Evolutionary conservation across 1,140 invertebrate genomes (phyloP), one percentile per base, ranked within the genome.

Genomic region (Drosophila bifasciata): DNA sequence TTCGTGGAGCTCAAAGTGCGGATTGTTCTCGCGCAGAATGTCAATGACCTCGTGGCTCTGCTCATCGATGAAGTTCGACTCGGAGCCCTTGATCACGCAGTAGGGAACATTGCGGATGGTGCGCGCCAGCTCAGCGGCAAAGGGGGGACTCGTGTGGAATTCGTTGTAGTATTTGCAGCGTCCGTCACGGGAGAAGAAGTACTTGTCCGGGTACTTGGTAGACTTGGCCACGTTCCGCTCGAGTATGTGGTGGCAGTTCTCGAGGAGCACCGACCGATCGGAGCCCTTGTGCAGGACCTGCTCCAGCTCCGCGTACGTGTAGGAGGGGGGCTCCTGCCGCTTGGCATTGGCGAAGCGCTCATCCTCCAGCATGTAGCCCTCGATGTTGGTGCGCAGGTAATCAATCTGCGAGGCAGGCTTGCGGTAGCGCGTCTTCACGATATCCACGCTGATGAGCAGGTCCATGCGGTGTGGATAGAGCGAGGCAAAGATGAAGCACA

Each of bases 401-500:
- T 91, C 77, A 39, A 91, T 90, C 41, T 85, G 79, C 3, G 79
- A 68, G 0, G 49, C 49, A 0, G 86, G 79, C 39, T 75, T 68
- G 6, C 21, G 68, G 51, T 61, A 93, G 86, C 94, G 92, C 11
- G 92, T 93, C 68, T 94, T 93, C 43, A 95, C 89, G 56, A 92
- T 92, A 79, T 96, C 95, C 13, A 96, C 89, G 25, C 93, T 93
- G 50, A 95, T 93, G 23, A 94, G 91, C 76, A 94, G 93, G 60
- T 95, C 93, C 1, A 94, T 91, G 21, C 93, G 92, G 9, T 94
- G 84, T 0, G 95, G 94, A 76, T 93, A 95, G 0, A 93, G 58
- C 15, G 92, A 91, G 1, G 94, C 92, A 58, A 94, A 95, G 13
- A 93, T 90, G 74, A 94, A 94, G 15, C 89, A 90, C 3, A 93